phyloP scores from a whole-genome alignment of 2,797 vertebrate species.

The Salmo trutta region DNA sequence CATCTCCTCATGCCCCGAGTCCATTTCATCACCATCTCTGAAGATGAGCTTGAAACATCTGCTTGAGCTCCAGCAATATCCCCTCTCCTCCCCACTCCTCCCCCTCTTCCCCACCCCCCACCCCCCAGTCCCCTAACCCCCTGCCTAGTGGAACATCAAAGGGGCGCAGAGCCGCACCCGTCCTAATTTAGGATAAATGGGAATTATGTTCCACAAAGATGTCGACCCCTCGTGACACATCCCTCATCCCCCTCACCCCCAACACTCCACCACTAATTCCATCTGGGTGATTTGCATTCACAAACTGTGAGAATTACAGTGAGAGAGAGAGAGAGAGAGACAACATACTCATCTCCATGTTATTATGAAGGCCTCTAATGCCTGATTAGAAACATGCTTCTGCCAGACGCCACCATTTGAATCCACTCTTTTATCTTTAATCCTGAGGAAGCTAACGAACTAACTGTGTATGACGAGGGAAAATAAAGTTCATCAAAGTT shows the following conservation, averaged over 20 bases:
- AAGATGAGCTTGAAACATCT: slow-evolving; percentile 69
- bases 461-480: slow-evolving; percentile 21
- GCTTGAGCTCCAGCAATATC: slow-evolving; percentile 55
- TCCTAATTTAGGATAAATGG: slow-evolving; percentile 77
- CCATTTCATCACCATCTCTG: slow-evolving; percentile 65
- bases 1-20: neutral
- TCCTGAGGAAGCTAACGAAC: slow-evolving; percentile 46
- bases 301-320: slow-evolving; percentile 58
- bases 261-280: slow-evolving; percentile 65
- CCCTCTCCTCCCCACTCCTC: slow-evolving; percentile 3
- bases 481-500: slow-evolving; percentile 19
- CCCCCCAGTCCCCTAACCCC: slow-evolving; percentile 24
- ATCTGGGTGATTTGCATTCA: slow-evolving; percentile 72
- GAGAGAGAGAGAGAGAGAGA: slow-evolving; percentile 51
- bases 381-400: too few relatives aligned
- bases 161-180: slow-evolving; percentile 56
- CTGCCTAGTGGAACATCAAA: slow-evolving; percentile 74
- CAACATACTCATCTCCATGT: slow-evolving; percentile 42
- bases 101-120: slow-evolving; percentile 19
- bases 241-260: slow-evolving; percentile 59
- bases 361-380: slow-evolving; percentile 61
- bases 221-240: slow-evolving; percentile 62
- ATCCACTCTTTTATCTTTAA: slow-evolving; percentile 66
- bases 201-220: slow-evolving; percentile 74
- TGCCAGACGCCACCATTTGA: slow-evolving; percentile 58